A percentile compares a stretch with the other conserved stretches of the same genome.
Evolutionary conservation across 2,113 vertebrate species (phyloP).

Genomic region (Parus major): DNA sequence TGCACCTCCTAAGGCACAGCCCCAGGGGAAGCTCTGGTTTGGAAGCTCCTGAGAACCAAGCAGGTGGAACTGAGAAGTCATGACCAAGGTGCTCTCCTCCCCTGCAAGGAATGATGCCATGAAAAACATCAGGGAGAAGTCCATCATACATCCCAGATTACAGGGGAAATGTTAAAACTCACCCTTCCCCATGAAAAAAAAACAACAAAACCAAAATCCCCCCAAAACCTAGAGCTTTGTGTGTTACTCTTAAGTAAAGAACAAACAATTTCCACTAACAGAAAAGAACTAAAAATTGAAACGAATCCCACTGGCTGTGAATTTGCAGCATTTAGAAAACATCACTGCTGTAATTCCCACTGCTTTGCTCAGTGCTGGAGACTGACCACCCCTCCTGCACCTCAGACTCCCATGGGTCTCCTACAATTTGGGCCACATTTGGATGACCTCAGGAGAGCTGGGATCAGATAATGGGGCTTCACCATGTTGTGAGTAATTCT

Average conservation of each 20-base stretch:
- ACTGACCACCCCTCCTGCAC: background rate
- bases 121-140: background rate
- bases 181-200: background rate
- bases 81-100: background rate
- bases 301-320: background rate
- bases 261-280: background rate
- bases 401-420: background rate
- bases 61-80: background rate
- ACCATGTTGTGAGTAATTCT: background rate
- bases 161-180: background rate
- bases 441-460: background rate
- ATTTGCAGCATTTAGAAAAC: background rate
- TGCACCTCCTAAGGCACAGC: background rate
- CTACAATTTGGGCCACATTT: background rate
- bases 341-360: background rate
- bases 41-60: background rate
- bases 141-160: background rate
- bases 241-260: background rate
- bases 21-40: background rate
- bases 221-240: background rate
- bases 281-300: background rate
- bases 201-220: background rate
- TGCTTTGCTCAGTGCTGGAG: background rate
- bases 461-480: background rate
- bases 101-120: background rate